Conservation (phyloP, 2,113 vertebrate species). For the Fregetta grallaria region DNA sequence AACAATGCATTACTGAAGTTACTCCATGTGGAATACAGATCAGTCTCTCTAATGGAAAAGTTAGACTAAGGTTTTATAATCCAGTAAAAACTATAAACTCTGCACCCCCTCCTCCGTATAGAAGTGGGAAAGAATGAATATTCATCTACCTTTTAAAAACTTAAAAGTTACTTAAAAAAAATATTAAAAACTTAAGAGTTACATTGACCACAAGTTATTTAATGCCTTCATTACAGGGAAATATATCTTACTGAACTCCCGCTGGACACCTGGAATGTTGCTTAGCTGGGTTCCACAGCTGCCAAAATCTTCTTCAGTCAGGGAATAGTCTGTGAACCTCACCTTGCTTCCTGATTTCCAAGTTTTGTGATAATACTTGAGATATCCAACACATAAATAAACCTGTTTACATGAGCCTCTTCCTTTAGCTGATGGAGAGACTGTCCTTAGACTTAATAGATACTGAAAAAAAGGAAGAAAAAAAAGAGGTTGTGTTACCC, state of each 20-base stretch:
- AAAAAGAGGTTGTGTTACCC: neutral
- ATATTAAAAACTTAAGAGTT: neutral
- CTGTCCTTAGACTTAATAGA: neutral
- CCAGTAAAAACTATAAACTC: neutral
- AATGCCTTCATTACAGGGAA: neutral
- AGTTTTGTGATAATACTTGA: neutral
- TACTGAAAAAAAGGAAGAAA: too few relatives aligned
- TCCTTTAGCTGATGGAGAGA: neutral
- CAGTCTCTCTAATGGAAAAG: constrained; percentile 49
- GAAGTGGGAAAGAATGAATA: neutral
- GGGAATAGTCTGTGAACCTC: neutral
- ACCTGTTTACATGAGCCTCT: neutral
- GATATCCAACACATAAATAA: neutral
- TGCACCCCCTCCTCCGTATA: neutral
- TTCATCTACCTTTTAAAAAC: neutral
- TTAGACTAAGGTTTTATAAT: constrained; percentile 12
- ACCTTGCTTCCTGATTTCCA: neutral
- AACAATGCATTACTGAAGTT: constrained; percentile 45
- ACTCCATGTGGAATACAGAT: constrained; percentile 39
- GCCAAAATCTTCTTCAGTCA: neutral
- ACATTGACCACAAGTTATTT: neutral
- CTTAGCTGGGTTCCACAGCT: neutral
- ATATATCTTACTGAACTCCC: neutral
- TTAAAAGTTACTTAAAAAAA: too few relatives aligned
- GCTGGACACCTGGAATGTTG: neutral